phyloP scores from a whole-genome alignment of 2,888 invertebrate genomes.

The Protonemura montana region DNA sequence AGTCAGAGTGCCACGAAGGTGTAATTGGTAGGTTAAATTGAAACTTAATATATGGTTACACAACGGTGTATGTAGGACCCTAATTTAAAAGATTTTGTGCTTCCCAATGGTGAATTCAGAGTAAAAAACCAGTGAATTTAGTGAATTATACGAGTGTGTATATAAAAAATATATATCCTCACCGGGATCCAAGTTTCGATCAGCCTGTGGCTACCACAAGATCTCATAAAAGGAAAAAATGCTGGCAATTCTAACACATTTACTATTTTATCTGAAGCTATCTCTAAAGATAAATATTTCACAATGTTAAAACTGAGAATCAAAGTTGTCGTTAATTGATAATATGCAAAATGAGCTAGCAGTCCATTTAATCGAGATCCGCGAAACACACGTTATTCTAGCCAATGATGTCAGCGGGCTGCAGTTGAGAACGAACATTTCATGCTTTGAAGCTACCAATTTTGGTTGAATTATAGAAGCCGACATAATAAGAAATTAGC shows the following conservation, averaged over 20 bases:
- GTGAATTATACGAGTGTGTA: not conserved
- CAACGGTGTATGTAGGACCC: conserved; percentile 30
- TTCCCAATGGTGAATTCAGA: conserved; percentile 40
- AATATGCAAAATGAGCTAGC: not conserved
- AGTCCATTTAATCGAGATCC: not conserved
- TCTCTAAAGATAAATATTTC: not conserved
- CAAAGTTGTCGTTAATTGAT: not conserved
- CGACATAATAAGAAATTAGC: conserved; percentile 5
- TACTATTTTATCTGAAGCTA: not conserved
- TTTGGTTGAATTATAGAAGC: conserved; percentile 1
- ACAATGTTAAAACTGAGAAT: not conserved
- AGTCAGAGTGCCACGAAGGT: conserved; percentile 49
- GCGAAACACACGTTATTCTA: not conserved
- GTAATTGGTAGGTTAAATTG: conserved; percentile 49
- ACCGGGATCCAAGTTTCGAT: not conserved
- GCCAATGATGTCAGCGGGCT: conserved; percentile 1
- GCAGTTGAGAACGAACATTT: not conserved
- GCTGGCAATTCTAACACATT: not conserved
- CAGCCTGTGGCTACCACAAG: not conserved
- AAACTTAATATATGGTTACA: conserved; percentile 50
- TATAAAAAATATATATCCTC: not conserved
- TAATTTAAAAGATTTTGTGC: conserved; percentile 47
- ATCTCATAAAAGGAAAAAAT: not conserved
- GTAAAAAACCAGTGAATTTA: conserved; percentile 33
- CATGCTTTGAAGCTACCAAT: not conserved